Evolutionary conservation across 1,140 invertebrate species (phyloP).

Genomic region (Euura saliciscinereae): DNA sequence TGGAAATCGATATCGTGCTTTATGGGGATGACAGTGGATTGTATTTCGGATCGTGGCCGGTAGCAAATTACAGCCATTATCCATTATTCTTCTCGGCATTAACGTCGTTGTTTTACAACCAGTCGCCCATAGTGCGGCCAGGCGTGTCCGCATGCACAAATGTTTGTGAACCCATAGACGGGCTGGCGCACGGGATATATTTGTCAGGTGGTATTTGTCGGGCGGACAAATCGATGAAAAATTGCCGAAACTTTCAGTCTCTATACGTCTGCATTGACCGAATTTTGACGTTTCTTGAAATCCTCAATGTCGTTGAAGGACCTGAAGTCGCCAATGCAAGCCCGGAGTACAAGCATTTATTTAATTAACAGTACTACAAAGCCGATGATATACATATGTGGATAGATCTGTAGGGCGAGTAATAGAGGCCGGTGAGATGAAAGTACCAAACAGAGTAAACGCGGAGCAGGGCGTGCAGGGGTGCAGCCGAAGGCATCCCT

Average conservation of each 20-base stretch:
- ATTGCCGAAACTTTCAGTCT: neutral
- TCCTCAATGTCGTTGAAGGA: neutral
- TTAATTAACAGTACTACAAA: too few relatives aligned
- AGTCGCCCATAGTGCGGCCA: neutral
- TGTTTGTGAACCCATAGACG: neutral
- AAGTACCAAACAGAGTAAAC: neutral
- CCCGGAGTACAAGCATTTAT: too few relatives aligned
- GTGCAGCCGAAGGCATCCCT: slow-evolving; percentile 1
- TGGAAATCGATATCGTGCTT: neutral
- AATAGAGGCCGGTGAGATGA: neutral
- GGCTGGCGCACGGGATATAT: neutral
- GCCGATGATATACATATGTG: too few relatives aligned
- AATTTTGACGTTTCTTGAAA: neutral
- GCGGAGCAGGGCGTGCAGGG: neutral
- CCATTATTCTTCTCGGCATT: neutral
- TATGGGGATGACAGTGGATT: neutral
- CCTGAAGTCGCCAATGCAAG: too few relatives aligned
- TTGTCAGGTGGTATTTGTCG: neutral
- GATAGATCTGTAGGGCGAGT: neutral
- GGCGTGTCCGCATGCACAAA: neutral
- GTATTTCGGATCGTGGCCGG: neutral
- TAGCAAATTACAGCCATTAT: neutral
- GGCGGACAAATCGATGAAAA: neutral
- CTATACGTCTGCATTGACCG: neutral
- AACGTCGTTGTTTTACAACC: slow-evolving; percentile 5